phyloP scores from a whole-genome alignment of 30 jellyfish, hydroid and myxozoan species.

The Turritopsis rubra region DNA sequence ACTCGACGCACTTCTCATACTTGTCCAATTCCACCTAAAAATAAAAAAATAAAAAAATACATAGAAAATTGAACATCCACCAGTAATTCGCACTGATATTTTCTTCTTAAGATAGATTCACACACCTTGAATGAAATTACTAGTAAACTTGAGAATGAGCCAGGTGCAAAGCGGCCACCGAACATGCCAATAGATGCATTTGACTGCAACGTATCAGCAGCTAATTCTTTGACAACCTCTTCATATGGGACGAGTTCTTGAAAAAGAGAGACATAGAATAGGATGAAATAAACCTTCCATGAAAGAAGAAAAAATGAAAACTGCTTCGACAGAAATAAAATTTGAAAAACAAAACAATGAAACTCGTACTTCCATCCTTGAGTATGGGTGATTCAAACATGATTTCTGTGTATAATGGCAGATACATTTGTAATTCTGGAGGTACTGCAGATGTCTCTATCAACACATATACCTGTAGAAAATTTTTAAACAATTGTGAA shows the following conservation, averaged over 20 bases:
- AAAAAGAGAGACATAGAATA: background rate
- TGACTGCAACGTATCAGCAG: slow-evolving; percentile 79
- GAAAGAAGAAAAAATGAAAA: no score
- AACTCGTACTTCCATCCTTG: slow-evolving; percentile 70
- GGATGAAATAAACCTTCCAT: background rate
- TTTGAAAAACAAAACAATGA: background rate
- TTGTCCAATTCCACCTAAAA: slow-evolving; percentile 92
- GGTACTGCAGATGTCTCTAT: slow-evolving; percentile 66
- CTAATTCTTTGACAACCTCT: slow-evolving; percentile 80
- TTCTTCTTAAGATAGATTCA: background rate
- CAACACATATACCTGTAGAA: slow-evolving; percentile 20
- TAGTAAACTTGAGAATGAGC: slow-evolving; percentile 52
- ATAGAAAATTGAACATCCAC: background rate
- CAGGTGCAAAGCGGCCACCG: slow-evolving; percentile 90
- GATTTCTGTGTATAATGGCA: slow-evolving; percentile 78
- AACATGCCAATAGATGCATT: slow-evolving; percentile 63
- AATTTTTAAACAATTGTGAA: no score
- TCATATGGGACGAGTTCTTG: slow-evolving; percentile 82
- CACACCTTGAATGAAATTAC: slow-evolving; percentile 68
- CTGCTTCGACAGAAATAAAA: background rate
- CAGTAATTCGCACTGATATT: background rate
- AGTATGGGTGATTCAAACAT: slow-evolving; percentile 85
- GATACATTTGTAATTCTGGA: slow-evolving; percentile 51
- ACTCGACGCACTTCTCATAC: slow-evolving; percentile 73
- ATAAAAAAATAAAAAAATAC: slow-evolving; percentile 10